Base-by-base conservation (phyloP, 2,797 vertebrate genomes). In the Hydrocynus forskahlii region DNA sequence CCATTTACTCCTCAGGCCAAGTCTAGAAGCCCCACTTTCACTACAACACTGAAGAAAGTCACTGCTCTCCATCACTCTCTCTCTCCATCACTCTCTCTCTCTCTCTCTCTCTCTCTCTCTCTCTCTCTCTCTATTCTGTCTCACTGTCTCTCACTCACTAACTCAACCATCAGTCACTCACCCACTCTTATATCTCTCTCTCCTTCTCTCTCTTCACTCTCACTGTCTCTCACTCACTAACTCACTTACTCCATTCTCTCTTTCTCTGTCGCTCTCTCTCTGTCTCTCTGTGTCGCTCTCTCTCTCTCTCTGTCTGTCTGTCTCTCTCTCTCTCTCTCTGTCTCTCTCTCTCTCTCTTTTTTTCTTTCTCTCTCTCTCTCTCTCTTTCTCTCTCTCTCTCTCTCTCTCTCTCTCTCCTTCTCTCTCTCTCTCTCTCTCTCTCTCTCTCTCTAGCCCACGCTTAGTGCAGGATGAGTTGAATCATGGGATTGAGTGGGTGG, bases 401-500 rank as follows among this genome's bases (percentile, higher is more conserved):
- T 76, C 19, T 48, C 16, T 59, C 38, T 66, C 4, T 68, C n/a
- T 38, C 19, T 1, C 2, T 75, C 48, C 79, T 81, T 81, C 55
- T 71, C 55, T 86, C 75, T 86, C 38, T 75, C 69, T 79, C 54
- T 81, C 83, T 62, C 64, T 81, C 70, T 70, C 60, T 81, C 73
- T 80, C 60, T 82, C 83, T 84, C 80, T 82, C 78, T 85, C 74
- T 83, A 81, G 80, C 85, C 85, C 85, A 86, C 87, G 83, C 87
- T 75, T 83, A 81, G 79, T 84, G 83, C 85, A 84, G 81, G 81
- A 82, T 89, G 63, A 71, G 84, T 87, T 89, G 88, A 89, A 87
- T 89, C 87, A 89, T 83, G 79, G 79, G 86, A 84, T 77, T 84
- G 85, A 86, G 89, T 86, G 89, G 87, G 88, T 80, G 81, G 84